Base-by-base conservation (phyloP, 2,113 vertebrate genomes). In the Cairina moschata region DNA sequence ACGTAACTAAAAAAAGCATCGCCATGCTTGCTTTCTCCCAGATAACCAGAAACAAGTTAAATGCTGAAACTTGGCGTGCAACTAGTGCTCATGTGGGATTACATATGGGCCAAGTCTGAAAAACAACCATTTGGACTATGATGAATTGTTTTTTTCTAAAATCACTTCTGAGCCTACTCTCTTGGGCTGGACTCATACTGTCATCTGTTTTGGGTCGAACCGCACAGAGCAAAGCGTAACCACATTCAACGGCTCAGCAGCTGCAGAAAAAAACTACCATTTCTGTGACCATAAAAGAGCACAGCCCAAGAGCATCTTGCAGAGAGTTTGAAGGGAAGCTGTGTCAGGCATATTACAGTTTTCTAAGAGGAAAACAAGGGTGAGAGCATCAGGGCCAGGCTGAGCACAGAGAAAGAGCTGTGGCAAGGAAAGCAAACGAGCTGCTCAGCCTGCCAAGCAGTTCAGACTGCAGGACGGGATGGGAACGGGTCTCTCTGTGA, bases 111-210 rank as follows among this genome's bases (percentile, higher is more conserved):
- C 84, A 82, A 79, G 58, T 25, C 71, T 94, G 85, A 93, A 94
- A 94, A 96, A 93, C 84, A 96, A 80, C 85, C 62, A 22, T 15
- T 90, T 94, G 83, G 85, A 34, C 65, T 14, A 60, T 11, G 83
- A 86, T 52, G 76, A 93, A 80, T 42, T 85, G 52, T 63, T 15
- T 32, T 83, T 69, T 73, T 31, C 52, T 59, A 76, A 86, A 65
- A 72, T 88, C 67, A n/a, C 85, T 80, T 32, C 68, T 38, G 59
- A 91, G 46, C 68, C 66, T 68, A 2, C 79, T 81, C 83, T 71
- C 55, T 63, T 42, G 92, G 91, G 87, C 90, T 83, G 90, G 67
- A 34, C 58, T 58, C 69, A 13, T 8, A 4, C 15, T 17, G 76
- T 75, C 93, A 73, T 66, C 50, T 91, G 91, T 6, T 88, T 38